phyloP scores from a whole-genome alignment of 2,113 vertebrate genomes.

The Puntigrus tetrazona region DNA sequence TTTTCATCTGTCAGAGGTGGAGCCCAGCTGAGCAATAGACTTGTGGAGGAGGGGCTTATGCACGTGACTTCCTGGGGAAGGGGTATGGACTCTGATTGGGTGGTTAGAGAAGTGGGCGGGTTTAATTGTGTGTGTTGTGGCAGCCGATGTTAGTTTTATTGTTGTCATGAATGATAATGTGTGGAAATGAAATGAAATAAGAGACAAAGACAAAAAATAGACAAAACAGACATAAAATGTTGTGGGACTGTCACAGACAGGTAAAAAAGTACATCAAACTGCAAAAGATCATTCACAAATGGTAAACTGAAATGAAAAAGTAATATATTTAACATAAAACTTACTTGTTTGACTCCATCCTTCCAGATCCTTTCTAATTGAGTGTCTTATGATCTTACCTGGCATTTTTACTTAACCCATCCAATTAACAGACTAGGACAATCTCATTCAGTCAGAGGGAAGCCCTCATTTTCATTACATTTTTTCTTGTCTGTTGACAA shows the following conservation, averaged over 20 bases:
- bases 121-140: constrained; percentile 59
- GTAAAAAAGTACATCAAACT: background rate
- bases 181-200: constrained; percentile 77
- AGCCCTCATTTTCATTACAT: no score
- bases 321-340: constrained; percentile 25
- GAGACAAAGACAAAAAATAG: constrained; percentile 81
- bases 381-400: background rate
- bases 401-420: background rate
- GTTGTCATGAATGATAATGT: constrained; percentile 57
- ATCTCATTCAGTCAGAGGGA: no score
- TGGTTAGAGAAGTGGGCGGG: constrained; percentile 62
- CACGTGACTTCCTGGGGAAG: constrained; percentile 96
- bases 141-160: constrained; percentile 54
- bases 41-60: constrained; percentile 94
- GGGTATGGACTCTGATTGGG: constrained; percentile 93
- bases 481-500: background rate
- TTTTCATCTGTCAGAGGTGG: constrained; percentile 89
- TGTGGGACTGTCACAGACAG: constrained; percentile 8
- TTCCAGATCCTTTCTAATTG: constrained; percentile 24
- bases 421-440: no score
- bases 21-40: constrained; percentile 97
- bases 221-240: constrained; percentile 66
- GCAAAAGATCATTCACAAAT: background rate
- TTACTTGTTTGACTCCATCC: background rate
- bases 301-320: constrained; percentile 21